Conservation (phyloP, 2,113 vertebrate genomes). For the Montifringilla adamsi region DNA sequence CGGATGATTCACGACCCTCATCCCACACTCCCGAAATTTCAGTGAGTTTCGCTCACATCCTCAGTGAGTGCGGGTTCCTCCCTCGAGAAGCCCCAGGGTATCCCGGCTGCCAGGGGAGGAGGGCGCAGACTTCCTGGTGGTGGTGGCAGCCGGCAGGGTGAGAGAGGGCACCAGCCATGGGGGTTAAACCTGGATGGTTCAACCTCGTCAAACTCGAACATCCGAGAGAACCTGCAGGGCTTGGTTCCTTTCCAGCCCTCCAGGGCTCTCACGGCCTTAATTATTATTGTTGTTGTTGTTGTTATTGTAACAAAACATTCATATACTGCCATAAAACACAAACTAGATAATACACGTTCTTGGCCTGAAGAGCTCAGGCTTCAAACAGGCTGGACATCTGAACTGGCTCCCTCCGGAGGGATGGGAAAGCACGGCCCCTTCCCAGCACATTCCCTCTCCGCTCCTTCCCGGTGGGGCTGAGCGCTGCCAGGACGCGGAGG, state of each 20-base stretch:
- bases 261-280: conserved; percentile 61
- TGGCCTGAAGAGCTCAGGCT: conserved; percentile 41
- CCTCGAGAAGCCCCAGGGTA: conserved; percentile 6
- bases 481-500: not conserved
- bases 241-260: conserved; percentile 59
- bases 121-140: not conserved
- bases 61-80: not conserved
- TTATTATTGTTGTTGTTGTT: conserved; percentile 66
- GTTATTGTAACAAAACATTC: conserved; percentile 64
- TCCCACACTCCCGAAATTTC: conserved; percentile 46
- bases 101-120: not conserved
- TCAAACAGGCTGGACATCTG: not conserved
- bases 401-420: not conserved
- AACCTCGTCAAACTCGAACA: conserved; percentile 50
- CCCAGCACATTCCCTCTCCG: not conserved
- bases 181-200: conserved; percentile 36
- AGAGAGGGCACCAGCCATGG: conserved; percentile 19
- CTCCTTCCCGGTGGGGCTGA: not conserved
- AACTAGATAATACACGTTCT: conserved; percentile 63
- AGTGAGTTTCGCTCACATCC: conserved; percentile 63
- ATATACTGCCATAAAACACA: conserved; percentile 54
- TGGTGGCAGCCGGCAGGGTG: conserved; percentile 2
- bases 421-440: not conserved
- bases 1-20: conserved; percentile 59
- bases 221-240: conserved; percentile 64